These are phyloP conservation scores for Saguinus imperator DNA, from an alignment of 2,113 vertebrate species.

Conservation along the genomic window DNA sequence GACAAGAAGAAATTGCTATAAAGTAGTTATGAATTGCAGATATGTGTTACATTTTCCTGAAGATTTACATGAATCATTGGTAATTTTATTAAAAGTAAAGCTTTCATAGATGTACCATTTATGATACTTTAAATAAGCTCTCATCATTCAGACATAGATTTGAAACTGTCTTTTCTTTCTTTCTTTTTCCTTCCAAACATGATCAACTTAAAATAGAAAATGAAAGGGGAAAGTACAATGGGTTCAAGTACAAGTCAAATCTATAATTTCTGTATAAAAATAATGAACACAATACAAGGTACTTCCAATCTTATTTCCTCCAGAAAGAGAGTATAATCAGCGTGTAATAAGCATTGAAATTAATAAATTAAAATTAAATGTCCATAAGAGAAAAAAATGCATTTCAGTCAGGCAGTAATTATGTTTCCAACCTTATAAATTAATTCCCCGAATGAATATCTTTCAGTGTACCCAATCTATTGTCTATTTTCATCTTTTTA, in stretches of 20 bases:
- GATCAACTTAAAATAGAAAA: conserved; percentile 80
- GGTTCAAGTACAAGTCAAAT: conserved; percentile 70
- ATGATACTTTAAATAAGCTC: conserved; percentile 62
- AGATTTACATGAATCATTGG: neutral
- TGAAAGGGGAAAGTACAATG: conserved; percentile 70
- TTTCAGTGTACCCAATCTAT: conserved; percentile 68
- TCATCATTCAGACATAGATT: conserved; percentile 69
- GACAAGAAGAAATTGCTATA: neutral
- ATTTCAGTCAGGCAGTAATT: conserved; percentile 82
- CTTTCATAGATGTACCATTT: conserved; percentile 11
- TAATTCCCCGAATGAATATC: conserved; percentile 81
- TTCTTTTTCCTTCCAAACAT: conserved; percentile 54
- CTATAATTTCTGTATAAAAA: conserved; percentile 75
- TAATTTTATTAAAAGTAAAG: conserved; percentile 33
- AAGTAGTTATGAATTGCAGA: neutral
- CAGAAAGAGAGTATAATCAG: conserved; percentile 80
- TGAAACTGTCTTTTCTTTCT: conserved; percentile 59
- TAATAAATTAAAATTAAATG: conserved; percentile 87
- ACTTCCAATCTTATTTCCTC: conserved; percentile 83
- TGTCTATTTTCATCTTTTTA: conserved; percentile 76
- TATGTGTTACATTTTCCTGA: neutral
- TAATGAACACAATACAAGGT: conserved; percentile 78
- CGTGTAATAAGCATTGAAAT: conserved; percentile 84
- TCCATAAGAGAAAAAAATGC: conserved; percentile 79
- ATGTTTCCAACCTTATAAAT: conserved; percentile 84